Evolutionary conservation across 23 tunicate species (phyloP), one percentile per base, ranked within the genome.

Genomic region (Halocynthia roretzi): DNA sequence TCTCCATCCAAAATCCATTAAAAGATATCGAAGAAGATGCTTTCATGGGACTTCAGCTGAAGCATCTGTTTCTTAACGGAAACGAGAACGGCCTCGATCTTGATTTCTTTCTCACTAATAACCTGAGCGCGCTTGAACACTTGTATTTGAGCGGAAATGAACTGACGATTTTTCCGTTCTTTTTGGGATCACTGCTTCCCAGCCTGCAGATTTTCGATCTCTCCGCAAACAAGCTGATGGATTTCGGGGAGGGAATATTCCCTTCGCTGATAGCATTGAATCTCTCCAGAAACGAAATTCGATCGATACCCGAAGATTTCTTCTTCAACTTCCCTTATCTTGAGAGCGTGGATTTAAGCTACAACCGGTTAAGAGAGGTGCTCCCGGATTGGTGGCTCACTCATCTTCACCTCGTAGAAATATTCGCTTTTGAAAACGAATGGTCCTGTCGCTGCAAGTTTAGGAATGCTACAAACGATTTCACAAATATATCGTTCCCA

Each of bases 181-280:
- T 5, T 65, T 48, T 65, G 1, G 70, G 70, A 18, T 51, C 67
- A 0, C 5, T 11, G 15, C 67, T 75, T 23, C 67, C 66, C 11
- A 20, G 22, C 17, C 48, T 75, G 66, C 7, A 57, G 60, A 7
- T 56, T 18, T 56, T 75, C 5, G 80, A 75, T 22, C 48, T 75
- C 10, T 75, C 80, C 20, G 19, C 44, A 2, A 75, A 75, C 80
- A 31, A 15, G 0, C 9, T 75, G 10, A 75, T 52, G 23, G 67
- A 75, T 14, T 57, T 75, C 10, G n/a, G 50, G 9, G 48, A 58
- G 2, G 9, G 17, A 9, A 65, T 20, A 5, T 65, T 65, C 2
- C 10, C 15, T 11, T 65, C 70, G 22, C 31, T 65, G 17, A 15
- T 65, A 0, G 70, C 48, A 9, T 20, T 65, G 10, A 65, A 65